phyloP scores from a whole-genome alignment of 2,888 invertebrate species.

The Mesorhabditis belari region DNA sequence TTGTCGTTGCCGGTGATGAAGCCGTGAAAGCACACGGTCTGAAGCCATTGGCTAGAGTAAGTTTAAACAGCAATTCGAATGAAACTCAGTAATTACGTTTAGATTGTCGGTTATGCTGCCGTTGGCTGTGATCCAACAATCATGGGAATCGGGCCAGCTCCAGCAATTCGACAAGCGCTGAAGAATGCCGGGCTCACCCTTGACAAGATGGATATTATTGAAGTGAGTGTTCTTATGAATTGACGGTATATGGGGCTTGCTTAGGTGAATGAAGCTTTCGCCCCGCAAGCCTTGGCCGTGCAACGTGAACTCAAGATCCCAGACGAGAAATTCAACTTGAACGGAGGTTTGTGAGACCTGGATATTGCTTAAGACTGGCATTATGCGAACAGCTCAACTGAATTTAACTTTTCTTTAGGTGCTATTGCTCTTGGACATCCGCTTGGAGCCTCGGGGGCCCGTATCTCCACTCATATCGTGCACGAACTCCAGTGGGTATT shows the following conservation, averaged over 20 bases:
- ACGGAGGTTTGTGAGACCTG: constrained; percentile 53
- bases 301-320: constrained; percentile 81
- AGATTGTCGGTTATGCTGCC: constrained; percentile 77
- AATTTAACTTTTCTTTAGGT: constrained; percentile 16
- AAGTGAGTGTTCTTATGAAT: constrained; percentile 19
- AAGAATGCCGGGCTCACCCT: constrained; percentile 72
- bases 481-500: constrained; percentile 42
- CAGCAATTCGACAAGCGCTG: constrained; percentile 80
- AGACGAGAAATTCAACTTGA: constrained; percentile 78
- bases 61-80: background rate
- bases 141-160: constrained; percentile 80
- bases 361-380: constrained; percentile 1
- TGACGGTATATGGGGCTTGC: background rate
- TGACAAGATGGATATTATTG: constrained; percentile 78
- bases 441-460: constrained; percentile 45
- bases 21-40: constrained; percentile 74
- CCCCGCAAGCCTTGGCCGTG: constrained; percentile 82
- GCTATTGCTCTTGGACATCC: constrained; percentile 52
- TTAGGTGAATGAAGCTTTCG: constrained; percentile 87
- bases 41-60: constrained; percentile 78
- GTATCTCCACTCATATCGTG: constrained; percentile 45
- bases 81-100: constrained; percentile 68
- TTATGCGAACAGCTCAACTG: background rate
- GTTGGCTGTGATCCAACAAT: constrained; percentile 87
- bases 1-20: constrained; percentile 82